Percentiles rank a stretch among this genome's conserved stretches.
These are phyloP conservation scores for Chondrosia reniformis DNA, from an alignment of 37 sponge, comb jelly and placozoan species.

Conservation along the genomic window DNA sequence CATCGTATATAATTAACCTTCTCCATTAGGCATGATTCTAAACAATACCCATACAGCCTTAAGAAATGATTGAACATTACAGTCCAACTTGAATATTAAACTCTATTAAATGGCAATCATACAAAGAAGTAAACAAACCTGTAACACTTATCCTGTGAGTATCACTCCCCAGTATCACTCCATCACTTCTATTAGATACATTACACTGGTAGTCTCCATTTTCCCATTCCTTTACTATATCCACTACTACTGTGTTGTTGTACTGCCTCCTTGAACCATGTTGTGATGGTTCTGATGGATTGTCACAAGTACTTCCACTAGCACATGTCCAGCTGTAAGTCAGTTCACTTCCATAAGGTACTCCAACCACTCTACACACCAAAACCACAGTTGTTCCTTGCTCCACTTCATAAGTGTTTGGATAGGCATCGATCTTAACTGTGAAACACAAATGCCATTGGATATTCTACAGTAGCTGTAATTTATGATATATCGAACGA, in stretches of 20 bases:
- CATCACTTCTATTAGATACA: background rate
- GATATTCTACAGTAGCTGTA: no score
- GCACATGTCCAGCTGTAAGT: slow-evolving; percentile 16
- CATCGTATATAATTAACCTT: no score
- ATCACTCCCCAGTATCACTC: background rate
- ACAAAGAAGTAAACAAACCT: no score
- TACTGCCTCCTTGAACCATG: background rate
- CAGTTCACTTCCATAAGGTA: background rate
- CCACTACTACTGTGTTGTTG: slow-evolving; percentile 7
- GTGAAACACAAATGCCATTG: no score
- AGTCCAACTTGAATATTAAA: no score
- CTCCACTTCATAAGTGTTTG: background rate
- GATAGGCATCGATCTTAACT: slow-evolving; percentile 25
- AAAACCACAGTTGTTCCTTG: slow-evolving; percentile 15
- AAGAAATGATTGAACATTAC: no score
- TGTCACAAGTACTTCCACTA: no score
- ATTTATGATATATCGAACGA: no score
- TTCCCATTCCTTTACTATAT: background rate
- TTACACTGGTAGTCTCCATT: background rate
- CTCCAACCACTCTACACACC: slow-evolving; percentile 17
- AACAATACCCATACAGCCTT: no score
- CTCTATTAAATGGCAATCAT: no score
- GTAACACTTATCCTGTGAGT: background rate
- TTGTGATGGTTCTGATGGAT: background rate
- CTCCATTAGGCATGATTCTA: no score